Conservation (phyloP, 2,113 vertebrate species). For the Chionodraco myersi region DNA sequence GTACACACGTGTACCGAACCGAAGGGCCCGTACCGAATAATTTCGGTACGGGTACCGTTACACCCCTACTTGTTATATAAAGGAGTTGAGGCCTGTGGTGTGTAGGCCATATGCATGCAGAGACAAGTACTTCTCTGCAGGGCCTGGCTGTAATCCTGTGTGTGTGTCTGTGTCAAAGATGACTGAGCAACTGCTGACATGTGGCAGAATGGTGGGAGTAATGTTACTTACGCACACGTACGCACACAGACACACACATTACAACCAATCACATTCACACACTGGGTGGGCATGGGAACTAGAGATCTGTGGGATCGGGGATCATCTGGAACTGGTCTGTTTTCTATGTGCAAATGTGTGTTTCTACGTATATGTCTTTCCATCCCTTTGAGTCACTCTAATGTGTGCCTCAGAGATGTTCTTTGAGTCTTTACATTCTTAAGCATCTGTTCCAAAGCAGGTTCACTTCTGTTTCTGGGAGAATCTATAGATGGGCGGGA, state of each 20-base stretch:
- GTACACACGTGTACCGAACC: no score
- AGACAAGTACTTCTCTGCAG: slow-evolving; percentile 34
- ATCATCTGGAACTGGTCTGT: slow-evolving; percentile 60
- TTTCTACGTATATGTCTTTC: slow-evolving; percentile 5
- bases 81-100: slow-evolving; percentile 24
- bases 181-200: slow-evolving; percentile 71
- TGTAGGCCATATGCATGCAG: slow-evolving; percentile 34
- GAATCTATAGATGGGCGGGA: slow-evolving; percentile 31
- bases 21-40: no score
- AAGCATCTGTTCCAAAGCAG: slow-evolving; percentile 39
- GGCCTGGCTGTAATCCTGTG: slow-evolving; percentile 43
- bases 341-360: slow-evolving; percentile 24
- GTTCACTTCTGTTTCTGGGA: slow-evolving; percentile 29
- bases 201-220: slow-evolving; percentile 64
- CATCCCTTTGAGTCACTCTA: neutral
- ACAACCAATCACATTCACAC: slow-evolving; percentile 55
- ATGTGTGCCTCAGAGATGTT: neutral
- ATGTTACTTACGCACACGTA: slow-evolving; percentile 49
- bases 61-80: slow-evolving; percentile 53
- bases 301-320: slow-evolving; percentile 66
- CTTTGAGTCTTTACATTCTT: slow-evolving; percentile 29
- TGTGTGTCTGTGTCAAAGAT: slow-evolving; percentile 39
- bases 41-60: no score
- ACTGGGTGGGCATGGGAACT: slow-evolving; percentile 67
- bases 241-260: neutral